Percentiles rank a stretch among this genome's conserved stretches.
These are phyloP conservation scores for Emberiza fucata DNA, from an alignment of 2,113 vertebrate genomes.

Conservation along the genomic window DNA sequence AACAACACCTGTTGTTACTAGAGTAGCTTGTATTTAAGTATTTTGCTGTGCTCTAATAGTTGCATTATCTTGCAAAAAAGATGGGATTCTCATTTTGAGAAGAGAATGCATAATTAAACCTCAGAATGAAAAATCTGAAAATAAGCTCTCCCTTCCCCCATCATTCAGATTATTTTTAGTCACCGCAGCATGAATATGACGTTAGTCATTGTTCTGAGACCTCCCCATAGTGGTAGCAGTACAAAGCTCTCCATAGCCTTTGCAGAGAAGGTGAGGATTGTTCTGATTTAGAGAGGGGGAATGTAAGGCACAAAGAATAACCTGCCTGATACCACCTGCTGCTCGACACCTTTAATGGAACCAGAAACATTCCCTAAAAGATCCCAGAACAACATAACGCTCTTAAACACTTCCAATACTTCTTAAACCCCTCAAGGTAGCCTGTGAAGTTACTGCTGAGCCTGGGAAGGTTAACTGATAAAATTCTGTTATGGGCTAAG, in stretches of 20 bases:
- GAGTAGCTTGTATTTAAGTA: neutral
- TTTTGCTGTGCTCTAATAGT: neutral
- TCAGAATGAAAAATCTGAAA: neutral
- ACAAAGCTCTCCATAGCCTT: neutral
- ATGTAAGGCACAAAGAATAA: neutral
- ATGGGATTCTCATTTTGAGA: neutral
- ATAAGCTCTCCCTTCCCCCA: neutral
- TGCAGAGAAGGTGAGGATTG: neutral
- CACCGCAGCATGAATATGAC: neutral
- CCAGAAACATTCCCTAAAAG: neutral
- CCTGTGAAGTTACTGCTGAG: neutral
- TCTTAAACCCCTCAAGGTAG: neutral
- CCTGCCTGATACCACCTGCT: neutral
- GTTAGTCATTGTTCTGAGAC: conserved; percentile 19
- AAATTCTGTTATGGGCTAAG: neutral
- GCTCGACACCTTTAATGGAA: neutral
- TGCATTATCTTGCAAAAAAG: neutral
- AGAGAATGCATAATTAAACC: neutral
- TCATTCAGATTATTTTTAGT: conserved; percentile 28
- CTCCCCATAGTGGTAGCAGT: neutral
- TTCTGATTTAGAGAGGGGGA: neutral
- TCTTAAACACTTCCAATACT: neutral
- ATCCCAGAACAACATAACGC: fast-evolving
- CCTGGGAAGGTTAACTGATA: neutral
- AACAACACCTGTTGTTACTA: neutral